A percentile compares a stretch with the other conserved stretches of the same genome.
Evolutionary conservation across 1,140 invertebrate species (phyloP).

Genomic region (Propsilocerus akamusi): DNA sequence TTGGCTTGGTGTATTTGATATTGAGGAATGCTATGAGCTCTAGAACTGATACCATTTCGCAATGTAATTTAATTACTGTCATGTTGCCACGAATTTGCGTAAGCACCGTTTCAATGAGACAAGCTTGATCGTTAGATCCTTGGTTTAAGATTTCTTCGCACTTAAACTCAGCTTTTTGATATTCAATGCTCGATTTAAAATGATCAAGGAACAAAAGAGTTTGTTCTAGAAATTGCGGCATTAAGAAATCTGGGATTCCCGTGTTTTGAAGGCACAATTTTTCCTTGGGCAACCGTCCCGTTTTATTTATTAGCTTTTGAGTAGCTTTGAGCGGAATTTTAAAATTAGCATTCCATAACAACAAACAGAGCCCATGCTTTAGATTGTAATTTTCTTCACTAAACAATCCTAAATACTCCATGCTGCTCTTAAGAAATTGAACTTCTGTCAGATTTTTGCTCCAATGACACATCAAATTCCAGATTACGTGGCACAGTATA

Average conservation of each 20-base stretch:
- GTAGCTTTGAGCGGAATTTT: conserved; percentile 51
- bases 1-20: conserved; percentile 49
- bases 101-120: conserved; percentile 38
- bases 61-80: conserved; percentile 57
- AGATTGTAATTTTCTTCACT: conserved; percentile 35
- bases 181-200: conserved; percentile 30
- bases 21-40: conserved; percentile 62
- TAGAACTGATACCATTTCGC: conserved; percentile 52
- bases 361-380: conserved; percentile 53
- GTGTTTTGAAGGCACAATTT: conserved; percentile 54
- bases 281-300: conserved; percentile 73
- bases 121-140: conserved; percentile 47
- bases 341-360: conserved; percentile 76
- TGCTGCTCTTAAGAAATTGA: conserved; percentile 37
- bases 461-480: conserved; percentile 79
- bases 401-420: conserved; percentile 31
- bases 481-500: conserved; percentile 66
- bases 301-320: conserved; percentile 69
- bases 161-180: conserved; percentile 28
- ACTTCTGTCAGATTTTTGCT: conserved; percentile 53
- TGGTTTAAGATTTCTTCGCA: conserved; percentile 52
- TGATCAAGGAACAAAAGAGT: conserved; percentile 52
- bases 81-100: conserved; percentile 48
- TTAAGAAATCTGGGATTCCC: conserved; percentile 45
- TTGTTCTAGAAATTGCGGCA: conserved; percentile 47